Evolutionary conservation across 2,888 invertebrate genomes (phyloP), one percentile per base, ranked within the genome.

Genomic region (Barypeithes pellucidus): DNA sequence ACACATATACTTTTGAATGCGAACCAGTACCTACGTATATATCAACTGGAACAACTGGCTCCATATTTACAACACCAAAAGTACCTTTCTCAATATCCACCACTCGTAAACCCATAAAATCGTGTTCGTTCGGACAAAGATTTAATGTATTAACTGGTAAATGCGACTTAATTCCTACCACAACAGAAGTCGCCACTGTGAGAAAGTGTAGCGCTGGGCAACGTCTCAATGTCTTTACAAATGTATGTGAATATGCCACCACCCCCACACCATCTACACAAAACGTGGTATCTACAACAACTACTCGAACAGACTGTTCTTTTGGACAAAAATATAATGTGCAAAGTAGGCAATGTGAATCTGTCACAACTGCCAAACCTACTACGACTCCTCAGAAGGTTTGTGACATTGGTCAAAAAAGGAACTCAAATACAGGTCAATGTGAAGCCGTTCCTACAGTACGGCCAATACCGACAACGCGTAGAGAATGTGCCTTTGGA

Each of bases 291-390:
- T 85, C 83, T 24, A 29, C 33, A 76, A 68, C 52, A 18, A 50
- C 67, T 39, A 22, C 45, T 33, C 36, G 11, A 59, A 11, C 2
- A 7, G 7, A 59, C 16, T 86, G 59, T 86, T 85, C 76, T 85
- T 86, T 77, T 84, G 86, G 76, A n/a, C 73, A 73, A 68, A 9
- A 8, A 36, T 12, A 16, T 12, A 59, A 59, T 59, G 18, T 16
- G 3, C 7, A 24, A n/a, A 68, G 3, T 33, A 41, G 41, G 3
- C 60, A 29, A 18, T 67, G 67, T 45, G 67, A 67, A 20, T 69
- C 69, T 0, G 18, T 24, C 4, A 33, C 50, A 3, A 63, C 72
- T 9, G 20, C 50, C 3, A 39, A 20, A 16, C 54, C 75, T 1
- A 18, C 71, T 16, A n/a, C 66, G 3, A 22, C 22, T 0, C n/a